phyloP scores from a whole-genome alignment of 2,888 invertebrate species.

The Ectemnius continuus region DNA sequence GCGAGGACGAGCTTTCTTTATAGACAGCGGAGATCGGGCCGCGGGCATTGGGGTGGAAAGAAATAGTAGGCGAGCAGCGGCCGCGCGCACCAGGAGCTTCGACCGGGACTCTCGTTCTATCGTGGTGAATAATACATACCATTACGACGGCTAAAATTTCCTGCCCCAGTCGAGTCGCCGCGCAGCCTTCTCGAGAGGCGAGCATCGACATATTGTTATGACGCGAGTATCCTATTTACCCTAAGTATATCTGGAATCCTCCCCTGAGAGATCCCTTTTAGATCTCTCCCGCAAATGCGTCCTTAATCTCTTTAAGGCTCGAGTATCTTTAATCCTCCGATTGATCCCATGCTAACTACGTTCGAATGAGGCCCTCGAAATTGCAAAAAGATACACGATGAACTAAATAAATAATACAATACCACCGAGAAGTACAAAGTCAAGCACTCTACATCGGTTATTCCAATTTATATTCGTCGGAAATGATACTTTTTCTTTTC shows the following conservation, averaged over 20 bases:
- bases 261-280: not conserved
- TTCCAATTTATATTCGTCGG: too few relatives aligned
- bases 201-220: constrained; percentile 47
- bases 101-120: constrained; percentile 34
- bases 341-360: too few relatives aligned
- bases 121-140: constrained; percentile 60
- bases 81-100: constrained; percentile 42
- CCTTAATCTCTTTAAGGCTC: not conserved
- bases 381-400: not conserved
- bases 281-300: not conserved
- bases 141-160: constrained; percentile 52
- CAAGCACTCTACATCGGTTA: too few relatives aligned
- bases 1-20: constrained; percentile 41
- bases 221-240: constrained; percentile 16
- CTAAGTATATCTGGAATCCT: not conserved
- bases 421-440: too few relatives aligned
- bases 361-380: not conserved
- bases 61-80: constrained; percentile 19
- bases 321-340: too few relatives aligned
- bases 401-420: too few relatives aligned
- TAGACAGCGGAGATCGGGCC: constrained; percentile 25
- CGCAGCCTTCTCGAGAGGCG: not conserved
- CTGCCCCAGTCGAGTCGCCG: constrained; percentile 7
- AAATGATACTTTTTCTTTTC: not conserved
- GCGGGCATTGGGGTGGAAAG: constrained; percentile 31